phyloP scores from a whole-genome alignment of 92 coral and sea anemone genomes.

The Micromussa lordhowensis region DNA sequence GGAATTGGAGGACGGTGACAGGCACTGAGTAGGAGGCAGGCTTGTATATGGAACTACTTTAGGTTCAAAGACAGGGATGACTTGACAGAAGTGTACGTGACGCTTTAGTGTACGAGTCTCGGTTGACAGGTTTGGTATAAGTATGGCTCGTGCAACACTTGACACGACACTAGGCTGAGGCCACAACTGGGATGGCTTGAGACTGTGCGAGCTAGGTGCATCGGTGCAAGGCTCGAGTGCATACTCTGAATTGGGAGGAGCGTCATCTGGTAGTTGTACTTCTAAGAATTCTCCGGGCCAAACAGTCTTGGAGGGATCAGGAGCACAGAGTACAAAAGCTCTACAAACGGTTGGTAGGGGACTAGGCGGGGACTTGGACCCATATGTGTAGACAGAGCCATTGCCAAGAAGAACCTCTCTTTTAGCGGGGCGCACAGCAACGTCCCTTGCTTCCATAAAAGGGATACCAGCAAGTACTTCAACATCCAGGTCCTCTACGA shows the following conservation, averaged over 20 bases:
- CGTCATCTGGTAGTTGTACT: too few species aligned
- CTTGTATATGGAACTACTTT: neutral
- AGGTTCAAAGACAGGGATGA: conserved; percentile 31
- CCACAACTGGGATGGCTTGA: too few species aligned
- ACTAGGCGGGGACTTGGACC: too few species aligned
- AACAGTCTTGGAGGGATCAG: conserved; percentile 37
- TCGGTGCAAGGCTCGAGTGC: conserved; percentile 20
- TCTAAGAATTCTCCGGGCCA: conserved; percentile 38
- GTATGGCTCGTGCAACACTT: neutral
- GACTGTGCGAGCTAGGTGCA: too few species aligned
- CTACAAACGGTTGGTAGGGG: conserved; percentile 5
- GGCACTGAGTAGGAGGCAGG: conserved; percentile 14
- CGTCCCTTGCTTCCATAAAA: conserved; percentile 50
- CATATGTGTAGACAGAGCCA: neutral
- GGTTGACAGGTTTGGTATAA: conserved; percentile 28
- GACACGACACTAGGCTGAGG: too few species aligned
- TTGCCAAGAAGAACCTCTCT: conserved; percentile 26
- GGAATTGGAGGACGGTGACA: neutral
- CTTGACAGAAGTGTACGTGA: conserved; percentile 34
- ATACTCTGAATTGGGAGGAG: conserved; percentile 19
- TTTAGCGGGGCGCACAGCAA: conserved; percentile 46
- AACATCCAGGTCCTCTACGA: conserved; percentile 5
- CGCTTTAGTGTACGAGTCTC: conserved; percentile 22
- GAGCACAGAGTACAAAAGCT: conserved; percentile 42
- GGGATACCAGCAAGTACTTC: conserved; percentile 31